Base-by-base conservation (phyloP, 2,888 invertebrate genomes). In the Heteromyza rotundicornis region DNA sequence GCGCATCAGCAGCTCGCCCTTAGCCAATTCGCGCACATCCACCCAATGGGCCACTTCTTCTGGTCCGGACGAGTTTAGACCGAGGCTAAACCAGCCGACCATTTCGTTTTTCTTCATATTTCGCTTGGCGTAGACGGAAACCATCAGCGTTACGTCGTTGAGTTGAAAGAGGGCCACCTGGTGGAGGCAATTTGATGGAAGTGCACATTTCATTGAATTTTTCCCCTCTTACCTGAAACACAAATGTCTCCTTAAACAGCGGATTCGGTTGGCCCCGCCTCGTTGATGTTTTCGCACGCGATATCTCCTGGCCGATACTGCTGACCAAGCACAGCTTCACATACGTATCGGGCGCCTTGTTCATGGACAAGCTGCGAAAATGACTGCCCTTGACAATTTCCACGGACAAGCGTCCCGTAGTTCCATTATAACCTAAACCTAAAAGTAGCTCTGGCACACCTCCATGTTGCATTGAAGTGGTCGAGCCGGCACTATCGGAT, bases 71-170 rank as follows among this genome's bases (percentile, higher is more conserved):
- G 94, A 92, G 85, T 93, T 95, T 80, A 94, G 87, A 5, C 97
- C 97, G 62, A 97, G 84, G 64, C 95, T 92, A 85, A 97, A 95
- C 96, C 97, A 97, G 64, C 97, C 97, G 70, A 97, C 92, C 92
- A 96, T 94, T 83, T 97, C 96, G 79, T 96, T 94, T 70, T 94
- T 91, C 81, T 96, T 97, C 70, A 92, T 91, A 81, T 96, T 94
- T 71, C 95, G 91, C 68, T 94, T 91, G 81, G 95, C 92, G 87
- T 96, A 96, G 61, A 96, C 94, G 0, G 95, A 94, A 67, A 96
- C 89, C 91, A 96, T 95, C 68, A 97, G 86, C 1, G 96, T 97
- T 58, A 97, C 96, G 78, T 97, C 97, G 47, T 92, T 94, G 65
- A 97, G 86, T 86, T 97, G 97, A 83, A 96, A 97, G 69, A 96